Evolutionary conservation across 37 sponge, comb jelly and placozoan genomes (phyloP).

Genomic region (Crambe crambe): DNA sequence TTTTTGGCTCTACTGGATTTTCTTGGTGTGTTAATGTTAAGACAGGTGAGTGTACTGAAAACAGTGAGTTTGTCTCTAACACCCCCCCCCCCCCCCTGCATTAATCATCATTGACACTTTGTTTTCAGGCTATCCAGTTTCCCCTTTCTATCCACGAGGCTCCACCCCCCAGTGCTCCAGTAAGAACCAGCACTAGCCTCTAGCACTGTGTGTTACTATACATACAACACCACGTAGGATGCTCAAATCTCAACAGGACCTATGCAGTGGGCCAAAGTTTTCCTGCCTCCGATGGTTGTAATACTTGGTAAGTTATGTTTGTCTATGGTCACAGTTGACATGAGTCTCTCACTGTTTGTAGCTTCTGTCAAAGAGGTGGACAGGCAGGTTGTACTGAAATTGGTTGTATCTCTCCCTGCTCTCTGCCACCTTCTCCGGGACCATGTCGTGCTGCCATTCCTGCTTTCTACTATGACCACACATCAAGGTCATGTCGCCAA

Average conservation of each 20-base stretch:
- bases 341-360: too few relatives aligned
- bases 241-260: constrained; percentile 6
- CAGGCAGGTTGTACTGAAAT: too few relatives aligned
- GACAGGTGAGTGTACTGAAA: constrained; percentile 51
- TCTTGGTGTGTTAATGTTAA: constrained; percentile 72
- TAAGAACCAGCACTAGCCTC: too few relatives aligned
- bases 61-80: too few relatives aligned
- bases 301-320: constrained; percentile 28
- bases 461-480: constrained; percentile 8
- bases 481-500: neutral
- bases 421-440: neutral
- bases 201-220: too few relatives aligned
- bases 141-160: neutral
- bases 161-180: neutral
- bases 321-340: too few relatives aligned
- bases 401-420: too few relatives aligned
- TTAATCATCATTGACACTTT: too few relatives aligned
- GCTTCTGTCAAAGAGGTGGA: too few relatives aligned
- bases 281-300: constrained; percentile 43
- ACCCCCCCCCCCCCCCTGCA: too few relatives aligned
- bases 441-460: neutral
- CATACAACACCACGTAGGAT: constrained; percentile 12
- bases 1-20: constrained; percentile 53
- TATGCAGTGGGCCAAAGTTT: constrained; percentile 31
- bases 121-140: too few relatives aligned